A percentile compares a stretch with the other conserved stretches of the same genome.
phyloP scores from a whole-genome alignment of 1,140 invertebrate genomes.

The Ooceraea biroi region DNA sequence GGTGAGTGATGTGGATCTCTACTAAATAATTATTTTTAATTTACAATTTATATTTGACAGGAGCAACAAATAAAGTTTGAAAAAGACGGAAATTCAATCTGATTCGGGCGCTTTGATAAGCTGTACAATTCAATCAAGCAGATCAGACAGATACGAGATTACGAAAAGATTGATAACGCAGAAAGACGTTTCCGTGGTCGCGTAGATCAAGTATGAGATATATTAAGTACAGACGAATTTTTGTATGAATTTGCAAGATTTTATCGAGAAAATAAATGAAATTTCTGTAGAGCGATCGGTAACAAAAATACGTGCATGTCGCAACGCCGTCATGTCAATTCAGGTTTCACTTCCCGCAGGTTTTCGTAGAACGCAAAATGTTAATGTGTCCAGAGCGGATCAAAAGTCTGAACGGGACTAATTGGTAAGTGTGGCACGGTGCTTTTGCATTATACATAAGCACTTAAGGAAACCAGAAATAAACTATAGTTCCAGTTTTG shows the following conservation, averaged over 20 bases:
- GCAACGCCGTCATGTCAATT: background rate
- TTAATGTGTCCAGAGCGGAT: background rate
- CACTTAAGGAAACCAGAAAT: conserved; percentile 19
- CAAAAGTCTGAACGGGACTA: background rate
- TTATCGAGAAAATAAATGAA: background rate
- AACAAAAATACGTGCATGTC: background rate
- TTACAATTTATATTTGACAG: background rate
- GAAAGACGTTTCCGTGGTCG: background rate
- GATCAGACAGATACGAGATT: background rate
- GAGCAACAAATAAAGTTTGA: background rate
- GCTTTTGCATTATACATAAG: conserved; percentile 55
- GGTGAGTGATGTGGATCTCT: background rate
- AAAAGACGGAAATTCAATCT: background rate
- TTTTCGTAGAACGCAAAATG: background rate
- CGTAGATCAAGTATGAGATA: too few species aligned
- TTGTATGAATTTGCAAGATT: conserved; percentile 1
- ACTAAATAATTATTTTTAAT: conserved; percentile 20
- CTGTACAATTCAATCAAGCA: background rate
- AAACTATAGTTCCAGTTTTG: conserved; percentile 27
- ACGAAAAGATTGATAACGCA: background rate
- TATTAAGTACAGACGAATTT: too few species aligned
- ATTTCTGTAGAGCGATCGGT: background rate
- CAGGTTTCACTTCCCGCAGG: background rate
- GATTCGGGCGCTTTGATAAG: background rate
- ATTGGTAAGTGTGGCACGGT: conserved; percentile 5